Evolutionary conservation across 2,888 invertebrate species (phyloP), one percentile per base, ranked within the genome.

Genomic region (Orchesellides sinensis): DNA sequence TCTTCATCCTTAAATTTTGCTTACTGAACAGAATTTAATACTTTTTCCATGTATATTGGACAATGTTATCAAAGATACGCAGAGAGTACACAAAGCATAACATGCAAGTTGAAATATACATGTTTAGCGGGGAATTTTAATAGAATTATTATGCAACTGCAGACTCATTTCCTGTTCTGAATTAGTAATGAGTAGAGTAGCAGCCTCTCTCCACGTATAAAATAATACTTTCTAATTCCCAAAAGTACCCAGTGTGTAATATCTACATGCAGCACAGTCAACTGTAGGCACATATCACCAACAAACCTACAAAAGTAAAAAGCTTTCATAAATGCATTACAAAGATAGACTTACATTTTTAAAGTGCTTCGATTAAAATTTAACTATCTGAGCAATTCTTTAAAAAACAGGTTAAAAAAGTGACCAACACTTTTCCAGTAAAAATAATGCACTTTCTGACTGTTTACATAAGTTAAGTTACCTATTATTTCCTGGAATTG

Each of bases 111-210:
- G 12, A 6, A 8, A 35, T 12, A 12, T 35, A 35, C 12, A 8
- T 6, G 6, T 63, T 63, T 29, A 66, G 66, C 25, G 27, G 27
- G 47, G 47, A 49, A 47, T 47, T 66, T 66, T 66, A 66, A 72
- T 59, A 72, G 72, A 72, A 59, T 72, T 72, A 72, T 72, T 61
- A 72, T 72, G 72, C 72, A 72, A 72, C 59, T 72, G 72, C 72
- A 72, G 54, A 72, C 72, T 72, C 72, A 72, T 72, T 72, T 72
- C 72, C 72, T 72, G 72, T 25, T 32, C 72, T 81, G 81, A 81
- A 81, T 74, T 73, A 81, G 52, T 81, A 61, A 81, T 81, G 81
- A 81, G n/a, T n/a, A n/a, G n/a, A n/a, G n/a, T n/a, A n/a, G 59
- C 61, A 45, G 40, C 54, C 68, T 47, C 72, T 40, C 23, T 73